Base-by-base conservation (phyloP, 2,888 invertebrate species). In the Caenorhabditis panamensis region DNA sequence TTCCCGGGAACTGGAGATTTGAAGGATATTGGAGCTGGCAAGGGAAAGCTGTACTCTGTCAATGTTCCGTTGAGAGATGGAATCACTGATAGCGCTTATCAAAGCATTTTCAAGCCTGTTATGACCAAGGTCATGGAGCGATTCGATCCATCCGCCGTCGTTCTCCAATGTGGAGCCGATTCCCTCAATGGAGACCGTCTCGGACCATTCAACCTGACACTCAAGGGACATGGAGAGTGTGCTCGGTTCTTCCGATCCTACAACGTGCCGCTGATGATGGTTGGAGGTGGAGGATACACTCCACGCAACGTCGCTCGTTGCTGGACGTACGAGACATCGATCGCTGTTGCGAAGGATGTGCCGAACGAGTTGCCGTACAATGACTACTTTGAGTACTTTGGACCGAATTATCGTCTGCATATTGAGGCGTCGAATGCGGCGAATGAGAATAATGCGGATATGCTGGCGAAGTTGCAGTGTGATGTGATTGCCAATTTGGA, bases 321-420 rank as follows among this genome's bases (percentile, higher is more conserved):
- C 90, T 99, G 99, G 99, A 97, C 99, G 0, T 97, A 96, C 91
- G 99, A 99, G 92, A 99, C 99, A 1, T 96, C 97, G 11, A 68
- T 90, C 53, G 90, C 90, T 20, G 87, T 90, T 22, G 84, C 87
- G 69, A 82, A 84, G 54, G 88, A 88, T 24, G 86, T 90, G 11
- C 71, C 86, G 6, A 86, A 90, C 82, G 89, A 89, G 71, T 67
- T 90, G 37, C 90, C 90, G 1, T 89, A 88, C 82, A 90, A 90
- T 69, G 89, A 89, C 77, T 86, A 84, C 66, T 85, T 85, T 59
- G 85, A 86, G 58, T 90, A 89, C 77, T 90, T 90, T 62, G 89
- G 87, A 8, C 90, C 90, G 8, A 83, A 84, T 66, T 89, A 89
- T 54, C 69, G 80, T 5, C 87, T 90, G 28, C 90, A 90, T 82